Conservation (phyloP, 2,797 vertebrate genomes). For the Diceros bicornis region DNA sequence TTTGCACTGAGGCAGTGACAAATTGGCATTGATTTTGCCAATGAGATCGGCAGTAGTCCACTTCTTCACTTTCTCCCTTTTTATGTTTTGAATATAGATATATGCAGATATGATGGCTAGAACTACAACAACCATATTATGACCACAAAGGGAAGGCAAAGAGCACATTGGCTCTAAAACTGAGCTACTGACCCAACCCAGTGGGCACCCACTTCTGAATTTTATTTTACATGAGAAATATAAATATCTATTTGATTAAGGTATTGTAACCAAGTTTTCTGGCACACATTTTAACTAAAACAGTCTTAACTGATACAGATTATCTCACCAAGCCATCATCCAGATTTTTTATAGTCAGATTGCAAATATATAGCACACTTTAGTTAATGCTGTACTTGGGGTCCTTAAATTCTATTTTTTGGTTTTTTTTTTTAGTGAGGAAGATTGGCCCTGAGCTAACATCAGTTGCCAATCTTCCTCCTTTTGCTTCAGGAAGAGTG, state of each 20-base stretch:
- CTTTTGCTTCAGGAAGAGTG: too few species aligned
- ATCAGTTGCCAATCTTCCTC: too few species aligned
- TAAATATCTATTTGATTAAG: neutral
- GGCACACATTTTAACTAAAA: neutral
- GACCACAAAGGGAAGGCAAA: neutral
- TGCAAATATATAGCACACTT: neutral
- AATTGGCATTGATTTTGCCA: neutral
- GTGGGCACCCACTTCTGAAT: neutral
- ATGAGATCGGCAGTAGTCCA: neutral
- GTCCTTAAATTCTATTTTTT: neutral
- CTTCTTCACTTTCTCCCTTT: neutral
- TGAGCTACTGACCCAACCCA: neutral
- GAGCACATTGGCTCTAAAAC: neutral
- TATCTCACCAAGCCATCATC: neutral
- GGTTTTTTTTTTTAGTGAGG: too few species aligned
- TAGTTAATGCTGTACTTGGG: neutral
- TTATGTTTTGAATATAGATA: neutral
- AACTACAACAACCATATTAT: neutral
- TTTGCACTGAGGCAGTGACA: neutral
- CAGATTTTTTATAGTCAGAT: neutral
- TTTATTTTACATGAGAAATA: neutral
- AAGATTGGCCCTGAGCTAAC: too few species aligned
- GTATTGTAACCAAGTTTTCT: neutral
- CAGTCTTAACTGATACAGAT: neutral
- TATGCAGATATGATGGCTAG: neutral